Conservation (phyloP, 2,797 vertebrate genomes). For the Galaxias olidus region DNA sequence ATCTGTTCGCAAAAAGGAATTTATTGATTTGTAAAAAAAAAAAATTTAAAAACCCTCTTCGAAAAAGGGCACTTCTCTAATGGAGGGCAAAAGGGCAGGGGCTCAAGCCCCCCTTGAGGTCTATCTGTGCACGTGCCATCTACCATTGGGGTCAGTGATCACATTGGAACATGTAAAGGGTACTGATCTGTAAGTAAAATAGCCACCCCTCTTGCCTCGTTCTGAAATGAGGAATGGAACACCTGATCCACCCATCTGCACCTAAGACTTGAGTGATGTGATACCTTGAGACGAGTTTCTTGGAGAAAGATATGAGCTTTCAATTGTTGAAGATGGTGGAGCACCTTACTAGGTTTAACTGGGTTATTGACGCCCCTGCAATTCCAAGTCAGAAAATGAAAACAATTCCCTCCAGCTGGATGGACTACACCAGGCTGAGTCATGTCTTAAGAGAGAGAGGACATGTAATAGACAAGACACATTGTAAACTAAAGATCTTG, state of each 20-base stretch:
- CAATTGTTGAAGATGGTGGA: background rate
- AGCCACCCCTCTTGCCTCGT: constrained; percentile 9
- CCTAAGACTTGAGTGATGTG: background rate
- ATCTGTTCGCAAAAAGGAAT: too few relatives aligned
- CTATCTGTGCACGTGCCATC: too few relatives aligned
- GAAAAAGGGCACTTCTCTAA: too few relatives aligned
- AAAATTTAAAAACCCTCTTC: too few relatives aligned
- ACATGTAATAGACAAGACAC: background rate
- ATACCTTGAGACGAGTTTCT: constrained; percentile 4
- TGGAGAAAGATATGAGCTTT: constrained; percentile 10
- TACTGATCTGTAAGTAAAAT: constrained; percentile 11
- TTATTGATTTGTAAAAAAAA: too few relatives aligned
- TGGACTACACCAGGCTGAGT: background rate
- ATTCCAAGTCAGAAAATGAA: background rate
- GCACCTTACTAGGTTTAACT: constrained; percentile 6
- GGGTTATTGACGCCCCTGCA: constrained; percentile 10
- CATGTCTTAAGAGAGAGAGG: background rate
- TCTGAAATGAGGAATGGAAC: constrained; percentile 13
- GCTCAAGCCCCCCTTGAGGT: too few relatives aligned
- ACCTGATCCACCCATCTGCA: constrained; percentile 5
- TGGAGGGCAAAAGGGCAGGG: too few relatives aligned
- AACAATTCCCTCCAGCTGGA: too few relatives aligned
- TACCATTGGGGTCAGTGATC: too few relatives aligned
- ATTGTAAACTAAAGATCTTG: background rate
- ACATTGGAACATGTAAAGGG: too few relatives aligned